Conservation (phyloP, 2,797 vertebrate genomes). For the Sciurus vulgaris region DNA sequence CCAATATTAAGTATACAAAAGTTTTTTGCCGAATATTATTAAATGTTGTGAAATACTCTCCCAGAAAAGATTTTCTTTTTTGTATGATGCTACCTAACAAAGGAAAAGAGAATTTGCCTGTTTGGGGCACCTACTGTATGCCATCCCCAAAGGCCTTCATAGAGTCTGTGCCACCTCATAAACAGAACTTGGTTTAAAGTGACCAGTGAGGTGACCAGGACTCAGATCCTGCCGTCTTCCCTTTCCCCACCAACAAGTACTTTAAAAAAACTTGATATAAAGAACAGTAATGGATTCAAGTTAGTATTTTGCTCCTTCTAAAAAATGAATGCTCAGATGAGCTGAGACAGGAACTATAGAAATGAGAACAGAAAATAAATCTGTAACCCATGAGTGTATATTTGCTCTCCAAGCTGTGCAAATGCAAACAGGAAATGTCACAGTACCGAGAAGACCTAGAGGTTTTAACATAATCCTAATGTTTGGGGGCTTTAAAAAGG, state of each 20-base stretch:
- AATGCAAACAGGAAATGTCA: constrained; percentile 79
- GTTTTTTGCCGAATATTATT: background rate
- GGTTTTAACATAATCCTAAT: constrained; percentile 69
- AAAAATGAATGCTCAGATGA: constrained; percentile 27
- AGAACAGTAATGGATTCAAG: constrained; percentile 54
- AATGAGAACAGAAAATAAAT: constrained; percentile 64
- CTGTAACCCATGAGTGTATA: constrained; percentile 56
- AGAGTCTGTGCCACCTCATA: background rate
- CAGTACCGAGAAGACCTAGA: constrained; percentile 27
- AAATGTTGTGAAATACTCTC: constrained; percentile 17
- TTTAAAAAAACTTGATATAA: constrained; percentile 7
- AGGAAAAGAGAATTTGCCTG: background rate
- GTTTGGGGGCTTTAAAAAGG: constrained; percentile 69
- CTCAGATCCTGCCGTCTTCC: background rate
- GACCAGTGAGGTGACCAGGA: background rate
- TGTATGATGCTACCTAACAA: background rate
- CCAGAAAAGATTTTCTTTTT: background rate
- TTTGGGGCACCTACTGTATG: background rate
- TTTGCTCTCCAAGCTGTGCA: constrained; percentile 73
- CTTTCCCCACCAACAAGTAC: background rate
- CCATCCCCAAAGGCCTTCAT: background rate
- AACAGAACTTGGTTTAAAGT: background rate
- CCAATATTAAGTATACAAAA: constrained; percentile 24
- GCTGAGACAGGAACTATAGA: constrained; percentile 59
- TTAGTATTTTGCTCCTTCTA: constrained; percentile 49